Conservation (phyloP, 1,140 invertebrate genomes). For the Rhyzopertha dominica region DNA sequence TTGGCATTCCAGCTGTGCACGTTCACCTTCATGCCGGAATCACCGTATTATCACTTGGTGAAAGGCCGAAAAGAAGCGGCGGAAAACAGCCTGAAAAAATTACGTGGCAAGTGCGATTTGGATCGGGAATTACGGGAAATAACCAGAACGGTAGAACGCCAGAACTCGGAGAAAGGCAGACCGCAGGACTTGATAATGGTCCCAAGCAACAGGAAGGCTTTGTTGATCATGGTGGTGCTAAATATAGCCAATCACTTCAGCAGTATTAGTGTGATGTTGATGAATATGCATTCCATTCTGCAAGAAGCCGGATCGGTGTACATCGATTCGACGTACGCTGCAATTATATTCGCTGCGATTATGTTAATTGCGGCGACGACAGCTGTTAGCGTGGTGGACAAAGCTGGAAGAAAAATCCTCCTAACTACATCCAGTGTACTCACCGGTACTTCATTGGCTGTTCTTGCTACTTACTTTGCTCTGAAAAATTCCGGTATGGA, state of each 20-base stretch:
- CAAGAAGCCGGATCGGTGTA: conserved; percentile 38
- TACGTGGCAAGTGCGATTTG: conserved; percentile 48
- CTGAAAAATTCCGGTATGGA: conserved; percentile 24
- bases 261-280: conserved; percentile 52
- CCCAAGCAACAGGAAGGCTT: conserved; percentile 32
- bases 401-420: conserved; percentile 46
- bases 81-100: conserved; percentile 45
- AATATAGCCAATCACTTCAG: conserved; percentile 52
- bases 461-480: conserved; percentile 35
- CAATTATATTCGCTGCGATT: conserved; percentile 44
- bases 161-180: conserved; percentile 29
- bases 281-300: conserved; percentile 51
- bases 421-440: conserved; percentile 38
- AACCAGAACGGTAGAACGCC: conserved; percentile 23
- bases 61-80: conserved; percentile 47
- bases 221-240: conserved; percentile 44
- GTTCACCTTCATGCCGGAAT: conserved; percentile 33
- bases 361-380: conserved; percentile 36
- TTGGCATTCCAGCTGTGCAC: conserved; percentile 19
- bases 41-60: conserved; percentile 29
- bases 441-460: conserved; percentile 20
- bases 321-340: conserved; percentile 33
- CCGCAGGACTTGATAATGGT: conserved; percentile 29
- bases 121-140: conserved; percentile 48
- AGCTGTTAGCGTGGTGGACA: conserved; percentile 42